Evolutionary conservation across 2,113 vertebrate species (phyloP).

Genomic region (Brachyhypopomus gauderio): DNA sequence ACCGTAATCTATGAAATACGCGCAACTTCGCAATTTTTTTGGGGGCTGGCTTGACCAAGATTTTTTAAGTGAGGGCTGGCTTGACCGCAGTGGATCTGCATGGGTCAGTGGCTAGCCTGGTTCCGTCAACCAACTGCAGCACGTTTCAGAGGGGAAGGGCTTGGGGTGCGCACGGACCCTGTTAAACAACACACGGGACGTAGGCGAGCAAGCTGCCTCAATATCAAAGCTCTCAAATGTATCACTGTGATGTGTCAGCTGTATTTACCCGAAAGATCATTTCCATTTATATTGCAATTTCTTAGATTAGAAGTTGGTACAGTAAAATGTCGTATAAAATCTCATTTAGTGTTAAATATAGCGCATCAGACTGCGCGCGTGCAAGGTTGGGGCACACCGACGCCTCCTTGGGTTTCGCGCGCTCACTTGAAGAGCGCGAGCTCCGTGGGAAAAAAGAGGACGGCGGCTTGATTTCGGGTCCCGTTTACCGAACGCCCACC

Average conservation of each 20-base stretch:
- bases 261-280: slow-evolving; percentile 39
- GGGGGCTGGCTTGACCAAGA: too few relatives aligned
- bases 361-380: not conserved
- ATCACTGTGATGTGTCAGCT: slow-evolving; percentile 45
- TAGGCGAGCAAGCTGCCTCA: slow-evolving; percentile 56
- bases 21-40: too few relatives aligned
- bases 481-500: slow-evolving; percentile 37
- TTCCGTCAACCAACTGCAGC: slow-evolving; percentile 25
- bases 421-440: slow-evolving; percentile 25
- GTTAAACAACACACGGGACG: slow-evolving; percentile 56
- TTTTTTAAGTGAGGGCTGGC: too few relatives aligned
- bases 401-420: slow-evolving; percentile 47
- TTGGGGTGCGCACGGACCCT: slow-evolving; percentile 38
- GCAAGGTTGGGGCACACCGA: slow-evolving; percentile 28
- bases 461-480: slow-evolving; percentile 36
- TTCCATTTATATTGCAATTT: slow-evolving; percentile 41
- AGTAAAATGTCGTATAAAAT: slow-evolving; percentile 23
- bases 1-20: too few relatives aligned
- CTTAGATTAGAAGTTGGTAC: slow-evolving; percentile 10
- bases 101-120: slow-evolving; percentile 11
- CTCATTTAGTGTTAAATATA: not conserved
- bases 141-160: slow-evolving; percentile 32
- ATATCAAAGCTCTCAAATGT: slow-evolving; percentile 55
- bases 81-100: not conserved
- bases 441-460: not conserved